Evolutionary conservation across 2,113 vertebrate species (phyloP), one percentile per base, ranked within the genome.

Genomic region (Vulpes ferrilata): DNA sequence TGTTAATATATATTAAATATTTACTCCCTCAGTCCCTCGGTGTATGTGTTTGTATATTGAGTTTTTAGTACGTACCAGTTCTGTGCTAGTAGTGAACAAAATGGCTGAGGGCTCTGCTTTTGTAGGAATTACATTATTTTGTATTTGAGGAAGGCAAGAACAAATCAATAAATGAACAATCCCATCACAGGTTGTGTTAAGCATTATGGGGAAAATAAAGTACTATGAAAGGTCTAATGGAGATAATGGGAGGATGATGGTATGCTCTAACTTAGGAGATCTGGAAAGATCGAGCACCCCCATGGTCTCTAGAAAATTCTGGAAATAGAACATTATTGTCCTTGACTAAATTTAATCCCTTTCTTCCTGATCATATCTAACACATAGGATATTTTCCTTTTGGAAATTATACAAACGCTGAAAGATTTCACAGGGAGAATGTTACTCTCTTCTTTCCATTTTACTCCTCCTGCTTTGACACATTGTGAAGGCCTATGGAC

Each of bases 111-210:
- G 4, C 4, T 76, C 7, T 65, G 2, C 48, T 67, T 73, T 82
- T 22, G 8, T 35, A 86, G 10, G 11, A 59, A 65, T 51, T 80
- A 8, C 10, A 10, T 38, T 67, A 48, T 84, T 16, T 7, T 25
- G 4, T 67, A 80, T 74, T n/a, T 57, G 67, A 64, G 12, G 7
- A 57, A 96, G 55, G 30, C 20, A 65, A 90, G 89, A 82, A 86
- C 30, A 93, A 27, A 23, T 1, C 4, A 79, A 53, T 25, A 15
- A 5, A 62, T 59, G 10, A 81, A 57, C 11, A 53, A 27, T 11
- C 53, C 35, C 27, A 64, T 38, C 67, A 19, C 15, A 81, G 30
- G 55, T 11, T 62, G 3, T 59, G 17, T 32, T 57, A 17, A 76
- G 7, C 60, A 53, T 10, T 20, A n/a, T 27, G 48, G 69, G 69